Conservation (phyloP, 2,113 vertebrate species). For the Ascaphus truei region DNA sequence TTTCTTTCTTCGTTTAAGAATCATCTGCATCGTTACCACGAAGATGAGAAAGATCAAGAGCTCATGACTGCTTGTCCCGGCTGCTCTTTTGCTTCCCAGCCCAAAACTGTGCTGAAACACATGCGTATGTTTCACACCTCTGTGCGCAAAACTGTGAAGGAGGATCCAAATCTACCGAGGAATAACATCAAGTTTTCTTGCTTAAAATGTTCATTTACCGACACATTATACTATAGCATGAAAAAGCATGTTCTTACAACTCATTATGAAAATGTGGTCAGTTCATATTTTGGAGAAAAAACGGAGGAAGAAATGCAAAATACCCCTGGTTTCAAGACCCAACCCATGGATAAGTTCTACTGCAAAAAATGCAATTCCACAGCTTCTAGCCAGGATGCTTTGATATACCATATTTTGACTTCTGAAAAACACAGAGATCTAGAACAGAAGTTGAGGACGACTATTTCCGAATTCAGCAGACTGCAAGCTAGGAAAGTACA, state of each 20-base stretch:
- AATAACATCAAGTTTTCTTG: constrained; percentile 70
- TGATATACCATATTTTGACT: constrained; percentile 86
- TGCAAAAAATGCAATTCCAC: constrained; percentile 83
- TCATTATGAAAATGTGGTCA: constrained; percentile 68
- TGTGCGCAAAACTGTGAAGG: constrained; percentile 54
- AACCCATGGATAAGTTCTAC: constrained; percentile 61
- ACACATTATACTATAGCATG: constrained; percentile 79
- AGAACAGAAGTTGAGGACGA: constrained; percentile 74
- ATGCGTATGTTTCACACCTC: constrained; percentile 72
- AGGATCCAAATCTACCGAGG: constrained; percentile 54
- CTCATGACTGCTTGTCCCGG: constrained; percentile 72
- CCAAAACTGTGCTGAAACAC: constrained; percentile 69
- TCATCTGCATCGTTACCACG: constrained; percentile 74
- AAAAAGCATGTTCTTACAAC: constrained; percentile 81
- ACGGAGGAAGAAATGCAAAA: constrained; percentile 18
- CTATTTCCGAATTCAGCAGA: constrained; percentile 73
- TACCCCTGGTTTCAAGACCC: constrained; percentile 18
- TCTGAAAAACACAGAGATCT: constrained; percentile 80
- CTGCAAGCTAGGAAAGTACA: constrained; percentile 55
- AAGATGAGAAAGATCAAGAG: constrained; percentile 74
- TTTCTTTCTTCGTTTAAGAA: constrained; percentile 70
- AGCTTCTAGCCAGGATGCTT: constrained; percentile 77
- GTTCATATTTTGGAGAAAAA: constrained; percentile 71
- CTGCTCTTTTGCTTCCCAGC: constrained; percentile 69
- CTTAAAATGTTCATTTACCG: constrained; percentile 73